Conservation (phyloP, 2,113 vertebrate species). For the Rissa tridactyla region DNA sequence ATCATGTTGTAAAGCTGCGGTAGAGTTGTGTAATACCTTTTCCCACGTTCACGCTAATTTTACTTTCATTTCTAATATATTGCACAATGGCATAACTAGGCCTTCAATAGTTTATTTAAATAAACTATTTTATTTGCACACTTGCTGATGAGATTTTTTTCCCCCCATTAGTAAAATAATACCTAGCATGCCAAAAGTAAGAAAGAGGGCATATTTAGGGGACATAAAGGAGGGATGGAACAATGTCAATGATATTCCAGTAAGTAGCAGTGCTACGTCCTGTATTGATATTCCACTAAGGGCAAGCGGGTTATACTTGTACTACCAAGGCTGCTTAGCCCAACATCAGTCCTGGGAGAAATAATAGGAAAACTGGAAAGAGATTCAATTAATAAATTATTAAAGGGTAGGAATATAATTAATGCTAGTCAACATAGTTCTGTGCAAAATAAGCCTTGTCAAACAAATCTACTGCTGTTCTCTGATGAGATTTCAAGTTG, state of each 20-base stretch:
- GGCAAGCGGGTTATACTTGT: not conserved
- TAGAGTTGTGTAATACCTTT: constrained; percentile 10
- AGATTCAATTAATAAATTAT: constrained; percentile 64
- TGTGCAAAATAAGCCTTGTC: constrained; percentile 59
- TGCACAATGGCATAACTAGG: not conserved
- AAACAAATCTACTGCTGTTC: constrained; percentile 52
- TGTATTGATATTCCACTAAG: not conserved
- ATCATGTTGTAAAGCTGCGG: not conserved
- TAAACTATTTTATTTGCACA: not conserved
- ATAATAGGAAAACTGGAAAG: constrained; percentile 29
- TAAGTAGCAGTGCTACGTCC: not conserved
- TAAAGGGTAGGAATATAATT: constrained; percentile 54
- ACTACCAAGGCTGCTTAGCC: not conserved
- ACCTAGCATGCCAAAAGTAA: not conserved
- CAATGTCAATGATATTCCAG: not conserved
- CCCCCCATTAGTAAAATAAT: not conserved
- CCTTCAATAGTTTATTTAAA: not conserved
- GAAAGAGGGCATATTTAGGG: not conserved
- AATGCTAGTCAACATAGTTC: constrained; percentile 50
- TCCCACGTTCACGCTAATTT: not conserved
- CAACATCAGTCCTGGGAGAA: not conserved
- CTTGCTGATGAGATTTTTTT: not conserved
- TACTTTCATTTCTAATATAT: not conserved
- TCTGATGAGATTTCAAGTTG: constrained; percentile 58
- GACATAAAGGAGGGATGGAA: not conserved